These are phyloP conservation scores for Patella caerulea DNA, from an alignment of 2,888 invertebrate species.

Conservation along the genomic window DNA sequence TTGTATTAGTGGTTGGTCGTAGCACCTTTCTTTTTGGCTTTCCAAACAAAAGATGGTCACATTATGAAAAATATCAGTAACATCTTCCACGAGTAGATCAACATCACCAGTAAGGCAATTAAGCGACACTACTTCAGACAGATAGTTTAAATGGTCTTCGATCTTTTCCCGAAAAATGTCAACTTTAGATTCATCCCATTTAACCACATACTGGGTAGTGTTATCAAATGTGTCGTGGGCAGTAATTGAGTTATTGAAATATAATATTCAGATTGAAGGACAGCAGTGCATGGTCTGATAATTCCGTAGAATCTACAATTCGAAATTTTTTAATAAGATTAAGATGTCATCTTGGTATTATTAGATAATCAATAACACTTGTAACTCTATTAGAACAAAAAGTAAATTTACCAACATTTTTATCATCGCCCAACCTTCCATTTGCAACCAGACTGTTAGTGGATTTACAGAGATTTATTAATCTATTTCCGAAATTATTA, in stretches of 20 bases:
- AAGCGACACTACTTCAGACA: background rate
- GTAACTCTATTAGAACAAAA: constrained; percentile 11
- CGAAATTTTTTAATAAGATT: constrained; percentile 12
- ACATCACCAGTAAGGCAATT: background rate
- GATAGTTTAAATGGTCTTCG: background rate
- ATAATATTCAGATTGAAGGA: background rate
- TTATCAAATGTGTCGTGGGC: too few species aligned
- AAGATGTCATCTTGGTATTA: background rate
- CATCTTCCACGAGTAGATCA: background rate
- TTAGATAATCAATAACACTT: constrained; percentile 22
- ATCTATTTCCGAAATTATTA: constrained; percentile 19
- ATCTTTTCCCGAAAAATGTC: background rate
- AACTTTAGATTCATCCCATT: background rate
- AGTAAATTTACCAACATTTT: constrained; percentile 14
- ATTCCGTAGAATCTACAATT: constrained; percentile 10
- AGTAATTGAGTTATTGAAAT: background rate
- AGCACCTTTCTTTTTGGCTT: background rate
- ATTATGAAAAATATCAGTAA: background rate
- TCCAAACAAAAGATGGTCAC: background rate
- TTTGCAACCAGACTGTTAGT: constrained; percentile 18
- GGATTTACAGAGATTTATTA: constrained; percentile 19
- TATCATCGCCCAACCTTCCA: constrained; percentile 16
- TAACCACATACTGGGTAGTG: background rate
- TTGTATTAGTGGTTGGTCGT: too few species aligned
- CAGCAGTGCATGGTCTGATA: background rate